Evolutionary conservation across 2,888 invertebrate species (phyloP).

Genomic region (Limenitis camilla): DNA sequence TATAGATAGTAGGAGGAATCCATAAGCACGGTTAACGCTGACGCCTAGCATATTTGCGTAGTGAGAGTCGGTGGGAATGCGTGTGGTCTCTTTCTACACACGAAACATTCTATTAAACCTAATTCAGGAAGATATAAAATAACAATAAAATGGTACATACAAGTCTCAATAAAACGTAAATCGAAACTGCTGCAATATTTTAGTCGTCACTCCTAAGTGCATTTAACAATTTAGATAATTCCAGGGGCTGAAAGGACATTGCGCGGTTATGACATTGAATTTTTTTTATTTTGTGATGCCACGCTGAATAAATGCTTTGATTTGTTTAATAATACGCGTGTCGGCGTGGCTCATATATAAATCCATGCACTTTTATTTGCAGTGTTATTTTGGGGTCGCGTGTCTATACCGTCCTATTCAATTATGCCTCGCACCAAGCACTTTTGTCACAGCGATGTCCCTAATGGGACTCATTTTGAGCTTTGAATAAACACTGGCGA

Average conservation of each 20-base stretch:
- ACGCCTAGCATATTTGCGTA: constrained; percentile 58
- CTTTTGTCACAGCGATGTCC: constrained; percentile 56
- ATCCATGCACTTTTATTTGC: constrained; percentile 58
- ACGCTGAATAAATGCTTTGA: constrained; percentile 42
- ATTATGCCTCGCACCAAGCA: constrained; percentile 54
- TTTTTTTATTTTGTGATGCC: constrained; percentile 37
- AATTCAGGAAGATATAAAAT: neutral
- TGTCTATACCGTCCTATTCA: constrained; percentile 67
- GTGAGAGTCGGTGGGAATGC: constrained; percentile 47
- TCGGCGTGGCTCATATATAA: constrained; percentile 38
- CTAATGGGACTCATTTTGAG: constrained; percentile 61
- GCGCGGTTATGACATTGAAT: constrained; percentile 44
- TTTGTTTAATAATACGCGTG: constrained; percentile 46
- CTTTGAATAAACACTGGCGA: constrained; percentile 55
- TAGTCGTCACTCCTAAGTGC: constrained; percentile 48
- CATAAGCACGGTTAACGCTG: constrained; percentile 41
- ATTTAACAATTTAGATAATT: constrained; percentile 64
- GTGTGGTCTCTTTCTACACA: constrained; percentile 57
- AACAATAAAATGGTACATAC: neutral
- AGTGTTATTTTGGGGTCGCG: constrained; percentile 55
- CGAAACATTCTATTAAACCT: constrained; percentile 6
- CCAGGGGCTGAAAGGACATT: constrained; percentile 44
- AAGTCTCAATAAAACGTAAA: neutral
- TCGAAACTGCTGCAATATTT: constrained; percentile 1
- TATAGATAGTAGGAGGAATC: constrained; percentile 40